Conservation (phyloP, 2,113 vertebrate species). For the Diadophis punctatus region DNA sequence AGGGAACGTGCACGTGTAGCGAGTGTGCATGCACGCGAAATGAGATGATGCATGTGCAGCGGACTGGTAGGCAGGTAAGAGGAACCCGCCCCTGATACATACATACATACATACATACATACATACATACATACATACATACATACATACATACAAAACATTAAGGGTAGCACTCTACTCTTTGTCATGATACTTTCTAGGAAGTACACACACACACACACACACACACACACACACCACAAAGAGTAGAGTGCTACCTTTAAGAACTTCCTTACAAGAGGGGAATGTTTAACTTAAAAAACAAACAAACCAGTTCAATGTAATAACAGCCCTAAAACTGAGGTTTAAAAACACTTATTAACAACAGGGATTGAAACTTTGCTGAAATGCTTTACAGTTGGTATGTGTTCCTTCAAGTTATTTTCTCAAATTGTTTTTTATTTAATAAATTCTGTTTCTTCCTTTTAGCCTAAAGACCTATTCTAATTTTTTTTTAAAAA, state of each 20-base stretch:
- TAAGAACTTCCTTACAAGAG: neutral
- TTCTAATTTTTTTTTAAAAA: constrained; percentile 24
- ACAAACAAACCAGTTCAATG: neutral
- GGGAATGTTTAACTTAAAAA: neutral
- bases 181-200: too few species aligned
- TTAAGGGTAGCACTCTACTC: too few species aligned
- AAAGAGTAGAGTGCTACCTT: neutral
- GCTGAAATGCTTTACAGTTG: neutral
- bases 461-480: constrained; percentile 12
- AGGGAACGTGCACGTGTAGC: too few species aligned
- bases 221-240: too few species aligned
- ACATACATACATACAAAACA: too few species aligned
- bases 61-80: too few species aligned
- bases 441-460: constrained; percentile 6
- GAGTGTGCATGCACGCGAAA: too few species aligned
- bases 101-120: too few species aligned
- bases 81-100: too few species aligned
- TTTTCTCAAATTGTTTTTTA: constrained; percentile 11
- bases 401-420: constrained; percentile 1
- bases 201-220: too few species aligned
- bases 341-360: neutral
- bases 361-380: neutral
- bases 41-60: too few species aligned
- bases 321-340: neutral
- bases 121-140: too few species aligned